Evolutionary conservation across 2,888 invertebrate genomes (phyloP).

Genomic region (Acanthoscelides obtectus): DNA sequence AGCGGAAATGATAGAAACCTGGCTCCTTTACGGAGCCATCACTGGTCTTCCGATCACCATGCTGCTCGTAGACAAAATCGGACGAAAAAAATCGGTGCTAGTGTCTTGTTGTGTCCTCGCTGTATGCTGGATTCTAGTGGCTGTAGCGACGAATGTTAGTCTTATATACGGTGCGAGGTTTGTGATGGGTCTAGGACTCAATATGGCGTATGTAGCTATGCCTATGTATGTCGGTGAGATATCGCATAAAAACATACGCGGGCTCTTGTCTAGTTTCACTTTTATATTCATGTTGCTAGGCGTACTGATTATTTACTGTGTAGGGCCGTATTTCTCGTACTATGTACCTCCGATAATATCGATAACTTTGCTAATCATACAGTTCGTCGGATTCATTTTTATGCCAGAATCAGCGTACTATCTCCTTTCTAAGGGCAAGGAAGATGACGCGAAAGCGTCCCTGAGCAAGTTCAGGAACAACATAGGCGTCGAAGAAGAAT

Average conservation of each 20-base stretch:
- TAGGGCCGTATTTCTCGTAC: constrained; percentile 32
- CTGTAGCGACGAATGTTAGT: constrained; percentile 29
- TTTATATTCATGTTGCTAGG: constrained; percentile 44
- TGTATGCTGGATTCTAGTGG: constrained; percentile 37
- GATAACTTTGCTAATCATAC: constrained; percentile 31
- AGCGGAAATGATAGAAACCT: constrained; percentile 32
- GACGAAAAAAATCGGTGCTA: constrained; percentile 36
- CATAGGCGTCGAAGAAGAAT: constrained; percentile 36
- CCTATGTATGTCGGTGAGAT: constrained; percentile 45
- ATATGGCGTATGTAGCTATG: constrained; percentile 43
- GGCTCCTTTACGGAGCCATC: constrained; percentile 26
- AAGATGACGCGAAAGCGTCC: constrained; percentile 35
- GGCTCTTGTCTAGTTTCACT: constrained; percentile 41
- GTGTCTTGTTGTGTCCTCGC: constrained; percentile 33
- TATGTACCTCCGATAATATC: constrained; percentile 29
- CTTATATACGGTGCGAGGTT: constrained; percentile 37
- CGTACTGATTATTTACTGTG: constrained; percentile 33
- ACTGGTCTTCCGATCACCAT: constrained; percentile 33
- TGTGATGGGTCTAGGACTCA: constrained; percentile 41
- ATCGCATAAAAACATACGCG: constrained; percentile 42
- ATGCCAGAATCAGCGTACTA: constrained; percentile 44
- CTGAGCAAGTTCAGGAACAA: constrained; percentile 31
- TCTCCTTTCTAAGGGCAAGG: constrained; percentile 35
- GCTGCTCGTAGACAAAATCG: constrained; percentile 32
- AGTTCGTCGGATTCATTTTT: constrained; percentile 38